Percentiles rank a stretch among this genome's conserved stretches.
phyloP scores from a whole-genome alignment of 2,888 invertebrate genomes.

The Pinctada fucata region DNA sequence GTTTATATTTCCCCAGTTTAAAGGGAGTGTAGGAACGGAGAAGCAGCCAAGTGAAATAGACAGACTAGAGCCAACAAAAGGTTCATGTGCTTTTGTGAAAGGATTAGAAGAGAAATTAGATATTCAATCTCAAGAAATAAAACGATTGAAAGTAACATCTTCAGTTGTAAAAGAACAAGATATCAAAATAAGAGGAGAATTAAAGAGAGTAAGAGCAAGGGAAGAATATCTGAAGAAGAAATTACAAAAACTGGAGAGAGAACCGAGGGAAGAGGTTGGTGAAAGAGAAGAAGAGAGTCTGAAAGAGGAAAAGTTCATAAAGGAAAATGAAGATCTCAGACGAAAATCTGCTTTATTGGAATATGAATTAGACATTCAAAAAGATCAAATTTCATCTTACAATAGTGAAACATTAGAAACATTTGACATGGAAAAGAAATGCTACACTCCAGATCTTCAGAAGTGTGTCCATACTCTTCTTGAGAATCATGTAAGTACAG shows the following conservation, averaged over 20 bases:
- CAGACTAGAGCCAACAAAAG: neutral
- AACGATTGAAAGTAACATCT: neutral
- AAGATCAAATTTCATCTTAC: too few species aligned
- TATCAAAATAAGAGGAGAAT: conserved; percentile 8
- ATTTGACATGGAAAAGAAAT: conserved; percentile 28
- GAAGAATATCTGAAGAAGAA: conserved; percentile 25
- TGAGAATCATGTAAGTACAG: conserved; percentile 28
- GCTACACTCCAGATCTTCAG: conserved; percentile 26
- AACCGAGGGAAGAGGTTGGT: neutral
- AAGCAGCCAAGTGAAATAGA: too few species aligned
- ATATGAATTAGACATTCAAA: neutral
- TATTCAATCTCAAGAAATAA: neutral
- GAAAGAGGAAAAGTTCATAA: neutral
- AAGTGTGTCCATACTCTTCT: conserved; percentile 34
- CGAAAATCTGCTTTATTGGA: neutral
- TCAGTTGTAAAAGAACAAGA: neutral
- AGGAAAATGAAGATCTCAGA: neutral
- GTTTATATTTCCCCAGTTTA: conserved; percentile 11
- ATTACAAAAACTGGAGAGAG: conserved; percentile 16
- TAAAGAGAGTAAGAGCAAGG: conserved; percentile 17
- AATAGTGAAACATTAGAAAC: neutral
- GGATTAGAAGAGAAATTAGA: neutral
- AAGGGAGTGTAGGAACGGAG: too few species aligned
- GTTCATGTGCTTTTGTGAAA: neutral
- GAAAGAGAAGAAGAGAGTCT: neutral